phyloP scores from a whole-genome alignment of 2,797 vertebrate genomes.

The Poeciliopsis paucimaculata region DNA sequence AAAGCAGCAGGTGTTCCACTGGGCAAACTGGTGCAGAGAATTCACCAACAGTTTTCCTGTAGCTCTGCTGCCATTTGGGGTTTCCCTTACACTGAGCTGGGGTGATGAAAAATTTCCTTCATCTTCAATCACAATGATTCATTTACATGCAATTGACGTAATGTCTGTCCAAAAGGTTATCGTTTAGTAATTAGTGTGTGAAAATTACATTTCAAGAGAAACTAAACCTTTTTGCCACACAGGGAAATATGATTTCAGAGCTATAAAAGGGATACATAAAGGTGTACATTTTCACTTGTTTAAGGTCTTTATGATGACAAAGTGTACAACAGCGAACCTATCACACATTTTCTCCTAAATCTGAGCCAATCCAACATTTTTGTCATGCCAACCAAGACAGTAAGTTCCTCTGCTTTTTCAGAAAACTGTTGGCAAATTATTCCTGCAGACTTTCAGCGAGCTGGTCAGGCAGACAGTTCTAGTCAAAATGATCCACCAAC shows the following conservation, averaged over 20 bases:
- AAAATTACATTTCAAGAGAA: not conserved
- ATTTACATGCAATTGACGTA: not conserved
- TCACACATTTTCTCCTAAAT: not conserved
- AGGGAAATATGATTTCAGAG: not conserved
- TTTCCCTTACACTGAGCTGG: not conserved
- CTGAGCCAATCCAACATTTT: not conserved
- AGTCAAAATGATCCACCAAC: not conserved
- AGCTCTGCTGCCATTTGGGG: not conserved
- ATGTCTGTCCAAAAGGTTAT: not conserved
- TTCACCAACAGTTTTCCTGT: not conserved
- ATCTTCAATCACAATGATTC: not conserved
- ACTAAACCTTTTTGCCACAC: not conserved
- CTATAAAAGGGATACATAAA: too few relatives aligned
- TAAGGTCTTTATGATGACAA: too few relatives aligned
- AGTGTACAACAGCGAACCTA: not conserved
- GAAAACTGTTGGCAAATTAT: not conserved
- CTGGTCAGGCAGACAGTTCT: not conserved
- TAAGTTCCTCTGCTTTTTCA: not conserved
- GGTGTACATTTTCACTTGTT: too few relatives aligned
- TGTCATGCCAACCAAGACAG: not conserved
- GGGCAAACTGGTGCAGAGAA: not conserved
- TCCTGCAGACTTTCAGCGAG: not conserved
- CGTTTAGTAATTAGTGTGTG: not conserved
- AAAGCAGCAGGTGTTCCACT: not conserved
- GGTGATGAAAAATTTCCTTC: not conserved